Evolutionary conservation across 2,888 invertebrate genomes (phyloP), one percentile per base, ranked within the genome.

Genomic region (Portevinia maculata): DNA sequence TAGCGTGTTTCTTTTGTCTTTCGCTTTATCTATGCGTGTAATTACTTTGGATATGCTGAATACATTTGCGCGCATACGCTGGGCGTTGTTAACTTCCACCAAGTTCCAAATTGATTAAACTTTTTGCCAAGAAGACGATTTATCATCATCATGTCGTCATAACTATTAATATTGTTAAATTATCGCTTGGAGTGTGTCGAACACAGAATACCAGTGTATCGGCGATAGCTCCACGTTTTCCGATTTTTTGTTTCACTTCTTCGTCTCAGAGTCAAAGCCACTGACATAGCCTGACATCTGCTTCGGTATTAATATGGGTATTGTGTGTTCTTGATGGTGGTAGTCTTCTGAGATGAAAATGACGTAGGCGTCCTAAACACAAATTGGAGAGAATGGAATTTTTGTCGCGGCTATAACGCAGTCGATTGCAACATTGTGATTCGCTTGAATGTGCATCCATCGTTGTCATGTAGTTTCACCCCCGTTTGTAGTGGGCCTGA

Each of bases 341-440:
- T 15, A 24, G 9, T 30, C 44, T 8, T 8, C 21, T 39, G 39
- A 6, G 28, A n/a, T n/a, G n/a, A n/a, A n/a, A 24, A 46, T 62
- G 52, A 53, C 53, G 73, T 73, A 62, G 73, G 73, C 52, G 62
- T 71, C 34, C 11, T 8, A 21, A 28, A 41, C n/a, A 60, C 50
- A 52, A 44, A 24, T 28, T 24, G 9, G 9, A 34, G 9, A 19
- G 21, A 17, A 21, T 46, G 32, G 50, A 37, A 57, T 34, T 52
- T 59, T 30, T n/a, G 24, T 52, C 32, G 24, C 30, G 6, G 9
- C n/a, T 24, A 24, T 24, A 24, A 28, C 21, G 39, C 37, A 57
- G 46, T 67, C 19, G 57, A 64, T 57, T 70, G 69, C 75, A 75
- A 81, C 69, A 70, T n/a, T 81, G 70, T 75, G 79, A 70, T 48